Percentiles rank a stretch among this genome's conserved stretches.
These are phyloP conservation scores for Galbula dea DNA, from an alignment of 2,113 vertebrate species.

Conservation along the genomic window DNA sequence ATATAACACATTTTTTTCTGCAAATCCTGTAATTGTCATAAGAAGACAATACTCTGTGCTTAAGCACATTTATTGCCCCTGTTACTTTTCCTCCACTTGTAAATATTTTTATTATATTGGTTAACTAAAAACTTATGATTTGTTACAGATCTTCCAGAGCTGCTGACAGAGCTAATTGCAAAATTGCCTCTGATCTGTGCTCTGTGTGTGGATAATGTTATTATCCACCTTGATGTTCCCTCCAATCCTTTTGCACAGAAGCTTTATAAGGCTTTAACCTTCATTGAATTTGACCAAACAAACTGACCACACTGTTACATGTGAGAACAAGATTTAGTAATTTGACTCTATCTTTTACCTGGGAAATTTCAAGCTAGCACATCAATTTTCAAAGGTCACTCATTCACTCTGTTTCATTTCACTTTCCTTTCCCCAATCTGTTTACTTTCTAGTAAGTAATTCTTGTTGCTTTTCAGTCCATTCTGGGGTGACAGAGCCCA, in stretches of 20 bases:
- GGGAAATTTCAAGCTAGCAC: slow-evolving; percentile 6
- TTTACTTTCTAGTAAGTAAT: neutral
- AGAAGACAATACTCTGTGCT: neutral
- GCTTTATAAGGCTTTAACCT: slow-evolving; percentile 1
- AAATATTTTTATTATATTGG: slow-evolving; percentile 9
- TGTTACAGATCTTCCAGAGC: slow-evolving; percentile 17
- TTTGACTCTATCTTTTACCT: slow-evolving; percentile 25
- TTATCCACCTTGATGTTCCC: neutral
- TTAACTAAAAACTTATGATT: slow-evolving; percentile 37
- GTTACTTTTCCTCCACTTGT: neutral
- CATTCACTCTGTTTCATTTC: neutral
- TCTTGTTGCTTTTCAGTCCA: neutral
- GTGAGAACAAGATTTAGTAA: neutral
- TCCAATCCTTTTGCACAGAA: slow-evolving; percentile 9
- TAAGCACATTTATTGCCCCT: neutral
- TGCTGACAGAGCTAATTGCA: slow-evolving; percentile 45
- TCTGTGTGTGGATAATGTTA: slow-evolving; percentile 15
- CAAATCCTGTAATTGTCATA: neutral
- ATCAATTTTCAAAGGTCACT: slow-evolving; percentile 29
- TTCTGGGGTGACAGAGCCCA: neutral
- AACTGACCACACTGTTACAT: slow-evolving; percentile 3
- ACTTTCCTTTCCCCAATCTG: neutral
- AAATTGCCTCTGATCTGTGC: neutral
- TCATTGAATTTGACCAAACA: slow-evolving; percentile 40
- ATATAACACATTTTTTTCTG: neutral